These are phyloP conservation scores for Poeciliopsis infans DNA, from an alignment of 2,797 vertebrate genomes.

Conservation along the genomic window DNA sequence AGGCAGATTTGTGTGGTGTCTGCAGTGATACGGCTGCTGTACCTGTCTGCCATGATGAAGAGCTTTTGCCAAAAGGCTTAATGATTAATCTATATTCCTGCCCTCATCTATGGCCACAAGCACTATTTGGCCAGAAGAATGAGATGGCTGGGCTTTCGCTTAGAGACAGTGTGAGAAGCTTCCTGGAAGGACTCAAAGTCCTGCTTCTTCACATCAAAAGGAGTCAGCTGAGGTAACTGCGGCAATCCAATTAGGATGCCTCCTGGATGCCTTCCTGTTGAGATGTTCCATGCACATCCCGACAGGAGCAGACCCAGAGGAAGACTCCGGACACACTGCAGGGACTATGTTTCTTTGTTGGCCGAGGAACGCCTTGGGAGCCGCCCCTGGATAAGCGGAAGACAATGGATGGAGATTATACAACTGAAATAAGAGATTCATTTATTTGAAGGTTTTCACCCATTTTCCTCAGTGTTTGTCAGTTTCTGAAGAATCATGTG, in stretches of 20 bases:
- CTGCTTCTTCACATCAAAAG: too few relatives aligned
- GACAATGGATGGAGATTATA: neutral
- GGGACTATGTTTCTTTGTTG: too few relatives aligned
- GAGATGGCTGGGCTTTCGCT: neutral
- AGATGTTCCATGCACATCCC: neutral
- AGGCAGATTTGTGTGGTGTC: neutral
- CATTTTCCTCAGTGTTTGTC: neutral
- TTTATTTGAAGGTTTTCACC: neutral
- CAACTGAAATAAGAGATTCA: neutral
- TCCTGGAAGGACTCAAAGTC: neutral
- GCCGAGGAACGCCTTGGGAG: neutral
- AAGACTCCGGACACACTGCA: neutral
- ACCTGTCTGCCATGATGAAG: neutral
- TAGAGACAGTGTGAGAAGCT: neutral
- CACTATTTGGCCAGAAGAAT: too few relatives aligned
- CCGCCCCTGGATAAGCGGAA: neutral
- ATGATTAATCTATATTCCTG: neutral
- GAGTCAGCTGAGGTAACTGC: too few relatives aligned
- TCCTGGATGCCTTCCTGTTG: neutral
- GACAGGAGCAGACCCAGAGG: neutral
- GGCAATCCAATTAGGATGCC: too few relatives aligned
- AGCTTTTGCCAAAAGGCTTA: neutral
- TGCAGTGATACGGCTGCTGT: neutral
- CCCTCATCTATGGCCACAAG: neutral
- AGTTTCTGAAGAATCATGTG: neutral